Base-by-base conservation (phyloP, 2,797 vertebrate genomes). In the Microhierax caerulescens region DNA sequence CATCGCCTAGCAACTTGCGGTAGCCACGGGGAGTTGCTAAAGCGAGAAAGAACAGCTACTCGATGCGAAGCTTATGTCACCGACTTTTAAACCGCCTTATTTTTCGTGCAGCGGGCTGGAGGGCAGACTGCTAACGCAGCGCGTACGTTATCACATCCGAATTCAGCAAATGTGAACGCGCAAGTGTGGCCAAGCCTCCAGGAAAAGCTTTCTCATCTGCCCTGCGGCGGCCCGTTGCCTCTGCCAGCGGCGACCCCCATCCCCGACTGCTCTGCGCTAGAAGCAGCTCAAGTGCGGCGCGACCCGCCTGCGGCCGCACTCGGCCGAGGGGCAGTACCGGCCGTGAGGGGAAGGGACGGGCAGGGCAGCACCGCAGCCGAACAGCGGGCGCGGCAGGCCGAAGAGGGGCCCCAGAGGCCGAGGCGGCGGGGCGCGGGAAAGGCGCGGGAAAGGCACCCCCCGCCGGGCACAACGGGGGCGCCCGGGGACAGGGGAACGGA, bases 31-130 rank as follows among this genome's bases (percentile, higher is more conserved):
- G 25, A 3, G 4, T 7, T 85, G 57, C 61, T 36, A 24, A 53
- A 78, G 68, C 56, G 36, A 68, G 61, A 32, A 50, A 27, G 34
- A 63, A 27, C 19, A 53, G 39, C 2, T 2, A 18, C 53, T 23
- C 0, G 0, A 34, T 3, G 17, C 1, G 25, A 9, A 43, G 65
- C 65, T 75, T 43, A 2, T 2, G 10, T 25, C 28, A n/a, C 57
- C 5, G 13, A 4, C 23, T 57, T 75, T 32, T 4, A 41, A 67
- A 70, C 34, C 1, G 25, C 3, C 2, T 30, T n/a, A n/a, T n/a
- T 43, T 85, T 21, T 3, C 6, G 5, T 45, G 37, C 79, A 61
- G 54, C 0, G 4, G 19, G 23, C 19, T 53, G 7, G 37, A 11
- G 5, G 59, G 24, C 9, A 5, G 80, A 57, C 24, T 11, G 25